These are phyloP conservation scores for Terrapene triunguis DNA, from an alignment of 2,113 vertebrate species.

Conservation along the genomic window DNA sequence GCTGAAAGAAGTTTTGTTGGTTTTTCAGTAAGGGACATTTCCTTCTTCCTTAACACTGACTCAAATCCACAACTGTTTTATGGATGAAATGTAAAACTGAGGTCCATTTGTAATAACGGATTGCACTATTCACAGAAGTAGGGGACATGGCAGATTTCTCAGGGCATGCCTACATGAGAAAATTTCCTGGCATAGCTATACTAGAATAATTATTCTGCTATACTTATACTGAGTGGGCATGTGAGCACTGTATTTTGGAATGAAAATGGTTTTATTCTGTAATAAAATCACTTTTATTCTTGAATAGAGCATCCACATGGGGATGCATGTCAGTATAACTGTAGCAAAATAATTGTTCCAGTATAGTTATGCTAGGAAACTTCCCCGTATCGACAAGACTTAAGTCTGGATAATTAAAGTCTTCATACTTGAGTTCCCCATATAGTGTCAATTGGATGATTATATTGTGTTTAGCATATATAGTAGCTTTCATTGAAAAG, in stretches of 20 bases:
- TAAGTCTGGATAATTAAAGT: not conserved
- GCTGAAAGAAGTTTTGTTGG: not conserved
- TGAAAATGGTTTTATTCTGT: constrained; percentile 27
- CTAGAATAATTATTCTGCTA: not conserved
- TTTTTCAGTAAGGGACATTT: not conserved
- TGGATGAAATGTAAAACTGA: not conserved
- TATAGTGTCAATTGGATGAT: not conserved
- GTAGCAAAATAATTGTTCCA: constrained; percentile 29
- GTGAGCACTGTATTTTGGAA: constrained; percentile 27
- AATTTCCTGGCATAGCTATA: not conserved
- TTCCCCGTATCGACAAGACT: not conserved
- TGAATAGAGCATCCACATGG: not conserved
- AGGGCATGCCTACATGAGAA: not conserved
- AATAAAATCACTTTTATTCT: constrained; percentile 31
- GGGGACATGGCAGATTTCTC: not conserved
- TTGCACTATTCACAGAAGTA: not conserved
- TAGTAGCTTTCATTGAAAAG: not conserved
- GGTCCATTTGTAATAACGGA: not conserved
- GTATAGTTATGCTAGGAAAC: constrained; percentile 20
- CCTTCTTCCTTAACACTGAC: not conserved
- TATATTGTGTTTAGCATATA: not conserved
- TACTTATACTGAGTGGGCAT: not conserved
- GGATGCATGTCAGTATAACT: not conserved
- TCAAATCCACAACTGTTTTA: not conserved
- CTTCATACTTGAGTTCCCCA: not conserved